phyloP scores from a whole-genome alignment of 2,888 invertebrate genomes.

The Orthosia cruda region DNA sequence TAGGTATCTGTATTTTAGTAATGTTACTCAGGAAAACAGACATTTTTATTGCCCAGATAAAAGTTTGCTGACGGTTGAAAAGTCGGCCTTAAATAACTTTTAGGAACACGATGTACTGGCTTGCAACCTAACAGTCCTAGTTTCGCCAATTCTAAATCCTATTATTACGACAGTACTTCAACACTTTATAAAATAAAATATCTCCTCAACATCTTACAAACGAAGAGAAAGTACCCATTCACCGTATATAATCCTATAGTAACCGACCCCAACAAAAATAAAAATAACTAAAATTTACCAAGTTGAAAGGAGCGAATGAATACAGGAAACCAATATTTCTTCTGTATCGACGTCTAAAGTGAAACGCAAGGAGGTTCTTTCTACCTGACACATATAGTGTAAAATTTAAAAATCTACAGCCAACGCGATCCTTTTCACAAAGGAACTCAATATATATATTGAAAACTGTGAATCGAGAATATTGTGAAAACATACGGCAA shows the following conservation, averaged over 20 bases:
- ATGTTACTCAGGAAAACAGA: no score
- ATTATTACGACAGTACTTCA: neutral
- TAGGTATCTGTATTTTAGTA: neutral
- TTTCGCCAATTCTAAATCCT: neutral
- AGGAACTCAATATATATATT: slow-evolving; percentile 78
- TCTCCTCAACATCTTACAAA: neutral
- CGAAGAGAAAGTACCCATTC: neutral
- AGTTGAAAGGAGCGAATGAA: slow-evolving; percentile 49
- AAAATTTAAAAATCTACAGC: slow-evolving; percentile 73
- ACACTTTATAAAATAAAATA: neutral
- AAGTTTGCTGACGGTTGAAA: no score
- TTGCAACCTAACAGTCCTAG: no score
- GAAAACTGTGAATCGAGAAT: slow-evolving; percentile 78
- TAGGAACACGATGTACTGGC: no score
- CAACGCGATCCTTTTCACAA: slow-evolving; percentile 74
- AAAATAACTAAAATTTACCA: slow-evolving; percentile 25
- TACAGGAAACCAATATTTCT: slow-evolving; percentile 53
- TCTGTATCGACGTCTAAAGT: slow-evolving; percentile 53
- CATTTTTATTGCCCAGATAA: no score
- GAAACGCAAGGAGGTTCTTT: slow-evolving; percentile 47
- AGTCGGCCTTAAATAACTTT: no score
- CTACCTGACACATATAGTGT: slow-evolving; percentile 65
- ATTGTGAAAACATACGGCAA: slow-evolving; percentile 72
- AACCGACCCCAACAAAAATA: slow-evolving; percentile 13
- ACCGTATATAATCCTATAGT: slow-evolving; percentile 28